Evolutionary conservation across 2,113 vertebrate species (phyloP), one percentile per base, ranked within the genome.

Genomic region (Eidolon helvum): DNA sequence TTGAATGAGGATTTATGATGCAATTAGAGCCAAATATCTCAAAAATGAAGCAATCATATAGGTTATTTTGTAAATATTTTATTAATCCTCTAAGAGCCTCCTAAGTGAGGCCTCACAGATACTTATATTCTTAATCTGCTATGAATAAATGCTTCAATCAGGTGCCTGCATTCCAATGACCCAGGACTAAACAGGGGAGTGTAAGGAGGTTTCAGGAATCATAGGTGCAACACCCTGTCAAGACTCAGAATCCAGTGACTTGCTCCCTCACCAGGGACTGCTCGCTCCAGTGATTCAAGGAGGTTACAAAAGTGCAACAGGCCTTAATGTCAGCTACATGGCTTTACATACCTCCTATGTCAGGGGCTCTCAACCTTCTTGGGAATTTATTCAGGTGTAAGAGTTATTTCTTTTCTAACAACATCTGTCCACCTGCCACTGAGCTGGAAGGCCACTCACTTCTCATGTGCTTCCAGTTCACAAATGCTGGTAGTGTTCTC

Each of bases 261-360:
- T 66, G 83, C 94, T 71, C 74, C 48, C 91, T 97, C 98, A 65
- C 97, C 43, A 59, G 98, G 98, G 98, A 98, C 87, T 79, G 66
- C 97, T 97, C 24, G 97, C 98, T 98, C 96, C 97, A 98, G 96
- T 98, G 98, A 97, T 96, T 98, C 97, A 98, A 98, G 97, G 97
- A 98, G 98, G 97, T 96, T 98, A 98, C 97, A 98, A 97, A 98
- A 98, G 95, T 98, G 92, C 98, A 98, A 98, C 97, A 98, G 98
- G 97, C 97, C 98, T 98, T 98, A 95, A 97, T 98, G 98, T 98
- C 98, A 98, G 98, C 97, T 98, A 98, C 97, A 97, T 77, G 94
- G 97, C 97, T 98, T 98, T 98, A 98, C 98, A 98, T 97, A 98
- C 97, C 97, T 97, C 97, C 97, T 69, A 97, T 98, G 98, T 98